phyloP scores from a whole-genome alignment of 2,797 vertebrate species.

The Myotis daubentonii region DNA sequence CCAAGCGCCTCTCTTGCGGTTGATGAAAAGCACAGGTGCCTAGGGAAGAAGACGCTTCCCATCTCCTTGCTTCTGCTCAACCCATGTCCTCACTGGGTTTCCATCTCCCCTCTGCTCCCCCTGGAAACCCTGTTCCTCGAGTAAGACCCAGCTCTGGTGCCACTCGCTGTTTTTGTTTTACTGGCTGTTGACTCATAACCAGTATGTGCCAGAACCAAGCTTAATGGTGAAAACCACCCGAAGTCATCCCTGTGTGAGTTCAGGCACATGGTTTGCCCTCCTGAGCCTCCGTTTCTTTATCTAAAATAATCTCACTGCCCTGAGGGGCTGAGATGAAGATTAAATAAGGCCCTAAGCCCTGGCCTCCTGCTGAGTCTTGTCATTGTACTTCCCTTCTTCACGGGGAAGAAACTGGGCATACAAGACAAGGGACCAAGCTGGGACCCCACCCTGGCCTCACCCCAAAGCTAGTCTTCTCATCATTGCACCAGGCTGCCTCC shows the following conservation, averaged over 20 bases:
- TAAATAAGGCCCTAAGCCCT: not conserved
- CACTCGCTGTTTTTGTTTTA: rapidly evolving
- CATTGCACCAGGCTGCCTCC: not conserved
- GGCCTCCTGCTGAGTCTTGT: not conserved
- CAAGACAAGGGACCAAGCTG: not conserved
- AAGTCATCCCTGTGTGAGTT: not conserved
- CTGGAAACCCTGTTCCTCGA: not conserved
- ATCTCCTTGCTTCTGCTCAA: not conserved
- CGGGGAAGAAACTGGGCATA: not conserved
- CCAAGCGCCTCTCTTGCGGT: rapidly evolving
- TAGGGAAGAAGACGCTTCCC: not conserved
- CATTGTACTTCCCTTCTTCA: not conserved
- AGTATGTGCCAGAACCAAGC: not conserved
- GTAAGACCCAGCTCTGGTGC: not conserved
- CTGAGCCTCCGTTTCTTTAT: not conserved
- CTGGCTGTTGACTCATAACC: not conserved
- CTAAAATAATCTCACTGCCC: not conserved
- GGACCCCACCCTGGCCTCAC: not conserved
- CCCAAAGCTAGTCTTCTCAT: not conserved
- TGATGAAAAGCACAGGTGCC: not conserved
- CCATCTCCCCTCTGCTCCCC: not conserved
- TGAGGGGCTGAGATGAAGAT: rapidly evolving
- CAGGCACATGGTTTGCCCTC: not conserved
- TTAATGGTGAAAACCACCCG: not conserved
- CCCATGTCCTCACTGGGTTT: rapidly evolving